These are phyloP conservation scores for Dasyornis broadbenti DNA, from an alignment of 2,113 vertebrate genomes.

Conservation along the genomic window DNA sequence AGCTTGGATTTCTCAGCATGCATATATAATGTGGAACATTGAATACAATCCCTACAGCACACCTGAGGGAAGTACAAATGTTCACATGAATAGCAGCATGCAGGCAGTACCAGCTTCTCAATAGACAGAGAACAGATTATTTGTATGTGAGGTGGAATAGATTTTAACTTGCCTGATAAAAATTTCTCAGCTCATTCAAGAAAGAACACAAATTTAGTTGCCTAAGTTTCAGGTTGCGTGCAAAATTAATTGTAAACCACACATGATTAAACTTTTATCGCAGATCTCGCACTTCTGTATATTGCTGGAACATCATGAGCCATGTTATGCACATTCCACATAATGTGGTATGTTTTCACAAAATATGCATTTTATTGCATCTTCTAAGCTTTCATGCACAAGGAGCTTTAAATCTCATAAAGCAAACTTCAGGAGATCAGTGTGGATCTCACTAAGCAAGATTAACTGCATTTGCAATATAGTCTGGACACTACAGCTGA, in stretches of 20 bases:
- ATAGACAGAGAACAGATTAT: neutral
- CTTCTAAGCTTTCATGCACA: neutral
- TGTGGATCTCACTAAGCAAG: neutral
- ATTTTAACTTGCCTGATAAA: neutral
- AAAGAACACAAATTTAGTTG: neutral
- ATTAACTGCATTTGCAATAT: neutral
- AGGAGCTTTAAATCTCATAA: neutral
- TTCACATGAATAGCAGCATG: neutral
- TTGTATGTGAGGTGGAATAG: neutral
- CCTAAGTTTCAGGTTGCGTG: neutral
- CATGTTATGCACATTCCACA: neutral
- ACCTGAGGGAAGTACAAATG: neutral
- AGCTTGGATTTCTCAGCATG: neutral
- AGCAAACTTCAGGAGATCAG: neutral
- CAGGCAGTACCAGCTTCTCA: neutral
- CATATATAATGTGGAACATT: neutral
- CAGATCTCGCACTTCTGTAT: neutral
- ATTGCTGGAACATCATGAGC: neutral
- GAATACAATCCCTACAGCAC: neutral
- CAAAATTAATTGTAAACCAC: neutral
- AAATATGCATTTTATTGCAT: neutral
- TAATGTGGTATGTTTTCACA: neutral
- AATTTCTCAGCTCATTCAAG: neutral
- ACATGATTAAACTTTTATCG: neutral
- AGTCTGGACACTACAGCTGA: neutral